Evolutionary conservation across 2,888 invertebrate species (phyloP).

Genomic region (Sminthurides aquaticus): DNA sequence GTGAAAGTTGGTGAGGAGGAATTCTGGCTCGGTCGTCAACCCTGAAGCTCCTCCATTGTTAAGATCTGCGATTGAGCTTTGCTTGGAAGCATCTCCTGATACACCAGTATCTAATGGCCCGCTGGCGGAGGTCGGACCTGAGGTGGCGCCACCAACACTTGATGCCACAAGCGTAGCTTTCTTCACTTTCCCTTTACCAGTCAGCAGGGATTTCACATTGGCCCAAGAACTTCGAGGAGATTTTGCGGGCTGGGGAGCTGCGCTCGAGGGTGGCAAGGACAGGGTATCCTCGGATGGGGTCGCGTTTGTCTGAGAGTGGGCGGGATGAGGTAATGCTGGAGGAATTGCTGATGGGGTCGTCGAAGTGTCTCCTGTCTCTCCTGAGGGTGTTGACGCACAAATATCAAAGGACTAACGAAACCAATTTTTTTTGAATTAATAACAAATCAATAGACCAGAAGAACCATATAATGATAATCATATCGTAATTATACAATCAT

Average conservation of each 20-base stretch:
- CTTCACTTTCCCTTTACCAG: background rate
- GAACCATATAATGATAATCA: background rate
- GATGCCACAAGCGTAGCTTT: background rate
- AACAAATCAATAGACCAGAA: slow-evolving; percentile 6
- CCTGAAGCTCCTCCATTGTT: background rate
- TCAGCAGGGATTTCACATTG: slow-evolving; percentile 6
- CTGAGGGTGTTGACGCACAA: slow-evolving; percentile 23
- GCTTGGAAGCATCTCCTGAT: background rate
- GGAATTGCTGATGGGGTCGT: background rate
- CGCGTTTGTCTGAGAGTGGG: background rate
- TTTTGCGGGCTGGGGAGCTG: slow-evolving; percentile 16
- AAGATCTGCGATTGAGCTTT: background rate
- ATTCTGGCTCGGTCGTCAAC: background rate
- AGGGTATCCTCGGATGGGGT: background rate
- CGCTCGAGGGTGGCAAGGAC: background rate
- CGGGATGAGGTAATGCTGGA: background rate
- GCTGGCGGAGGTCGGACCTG: background rate
- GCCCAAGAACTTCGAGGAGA: slow-evolving; percentile 19
- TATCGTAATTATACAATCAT: background rate
- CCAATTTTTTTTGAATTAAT: slow-evolving; percentile 10
- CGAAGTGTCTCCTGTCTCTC: background rate
- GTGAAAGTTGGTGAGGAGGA: background rate
- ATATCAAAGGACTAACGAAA: slow-evolving; percentile 24
- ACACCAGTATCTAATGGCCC: background rate
- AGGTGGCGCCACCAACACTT: background rate